Conservation (phyloP, 2,888 invertebrate genomes). For the Acheta domesticus region DNA sequence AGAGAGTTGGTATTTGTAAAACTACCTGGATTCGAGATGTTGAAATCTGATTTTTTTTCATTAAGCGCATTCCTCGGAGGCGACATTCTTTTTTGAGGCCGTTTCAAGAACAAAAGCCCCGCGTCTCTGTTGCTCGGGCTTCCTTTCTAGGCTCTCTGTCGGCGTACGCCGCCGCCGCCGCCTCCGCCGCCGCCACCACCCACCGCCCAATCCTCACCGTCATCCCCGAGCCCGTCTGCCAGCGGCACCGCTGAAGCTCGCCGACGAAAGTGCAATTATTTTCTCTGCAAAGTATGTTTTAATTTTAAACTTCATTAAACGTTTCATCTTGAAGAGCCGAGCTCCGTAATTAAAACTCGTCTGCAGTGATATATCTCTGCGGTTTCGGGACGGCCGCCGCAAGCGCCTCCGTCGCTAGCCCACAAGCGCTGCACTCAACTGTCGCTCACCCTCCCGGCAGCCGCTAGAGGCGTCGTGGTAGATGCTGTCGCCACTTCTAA, state of each 20-base stretch:
- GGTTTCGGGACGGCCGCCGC: too few species aligned
- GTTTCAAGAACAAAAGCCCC: neutral
- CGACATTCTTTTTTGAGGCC: neutral
- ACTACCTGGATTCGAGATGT: conserved; percentile 3
- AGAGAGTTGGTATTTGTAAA: neutral
- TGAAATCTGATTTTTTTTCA: conserved; percentile 3
- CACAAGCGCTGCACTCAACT: too few species aligned
- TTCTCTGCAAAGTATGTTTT: conserved; percentile 9
- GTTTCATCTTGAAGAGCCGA: neutral
- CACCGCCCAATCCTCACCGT: neutral
- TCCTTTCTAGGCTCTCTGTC: too few species aligned
- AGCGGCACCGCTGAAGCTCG: neutral
- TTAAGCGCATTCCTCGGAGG: neutral
- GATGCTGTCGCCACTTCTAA: too few species aligned
- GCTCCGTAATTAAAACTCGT: neutral
- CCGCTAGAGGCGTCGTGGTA: too few species aligned
- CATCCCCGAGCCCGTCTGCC: neutral
- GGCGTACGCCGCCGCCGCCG: neutral
- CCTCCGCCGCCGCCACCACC: neutral
- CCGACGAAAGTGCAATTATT: neutral
- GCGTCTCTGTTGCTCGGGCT: neutral
- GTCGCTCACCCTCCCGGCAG: too few species aligned
- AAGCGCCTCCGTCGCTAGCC: too few species aligned
- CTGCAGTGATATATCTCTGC: neutral
- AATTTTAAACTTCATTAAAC: conserved; percentile 18